Percentiles rank a stretch among this genome's conserved stretches.
Conservation (phyloP, 2,113 vertebrate genomes). For the Stictonetta naevosa region DNA sequence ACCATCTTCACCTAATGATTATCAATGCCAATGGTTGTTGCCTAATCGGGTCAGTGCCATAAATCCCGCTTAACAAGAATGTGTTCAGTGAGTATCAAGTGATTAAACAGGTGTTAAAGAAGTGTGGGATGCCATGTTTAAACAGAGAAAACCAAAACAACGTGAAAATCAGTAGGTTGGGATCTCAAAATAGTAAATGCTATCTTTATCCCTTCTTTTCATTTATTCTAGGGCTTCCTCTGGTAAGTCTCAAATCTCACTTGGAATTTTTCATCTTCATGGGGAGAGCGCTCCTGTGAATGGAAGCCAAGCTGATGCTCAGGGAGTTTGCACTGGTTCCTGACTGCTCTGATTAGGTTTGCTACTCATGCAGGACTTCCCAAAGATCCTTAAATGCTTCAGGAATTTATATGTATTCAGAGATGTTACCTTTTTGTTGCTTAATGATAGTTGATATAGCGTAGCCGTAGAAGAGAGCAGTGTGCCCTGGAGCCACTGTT, state of each 20-base stretch:
- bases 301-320: neutral
- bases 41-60: constrained; percentile 53
- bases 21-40: constrained; percentile 40
- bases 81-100: neutral
- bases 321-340: neutral
- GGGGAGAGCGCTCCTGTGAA: neutral
- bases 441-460: neutral
- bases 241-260: neutral
- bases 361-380: neutral
- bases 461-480: neutral
- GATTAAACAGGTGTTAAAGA: constrained; percentile 16
- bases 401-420: neutral
- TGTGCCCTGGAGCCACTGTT: neutral
- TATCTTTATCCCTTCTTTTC: neutral
- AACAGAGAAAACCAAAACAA: constrained; percentile 13
- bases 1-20: constrained; percentile 43
- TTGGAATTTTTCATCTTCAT: neutral
- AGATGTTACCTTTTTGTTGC: neutral
- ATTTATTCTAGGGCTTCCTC: neutral
- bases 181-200: neutral
- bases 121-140: neutral
- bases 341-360: neutral
- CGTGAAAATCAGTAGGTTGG: neutral
- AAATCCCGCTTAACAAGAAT: neutral
- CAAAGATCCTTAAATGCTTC: neutral